Conservation (phyloP, 2,797 vertebrate species). For the Neostethus bicornis region DNA sequence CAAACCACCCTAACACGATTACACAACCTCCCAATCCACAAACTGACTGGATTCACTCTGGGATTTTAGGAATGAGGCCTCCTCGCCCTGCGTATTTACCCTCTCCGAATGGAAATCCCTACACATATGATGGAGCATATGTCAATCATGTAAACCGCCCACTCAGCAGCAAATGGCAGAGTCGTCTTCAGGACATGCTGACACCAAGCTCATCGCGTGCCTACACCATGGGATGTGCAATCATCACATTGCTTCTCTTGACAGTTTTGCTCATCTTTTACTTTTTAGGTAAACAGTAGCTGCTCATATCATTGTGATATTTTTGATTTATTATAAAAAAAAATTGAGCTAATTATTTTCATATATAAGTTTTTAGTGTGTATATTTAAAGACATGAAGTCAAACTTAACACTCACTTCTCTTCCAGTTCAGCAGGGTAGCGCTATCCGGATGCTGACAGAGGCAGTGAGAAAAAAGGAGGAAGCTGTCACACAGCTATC, state of each 20-base stretch:
- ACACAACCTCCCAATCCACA: conserved; percentile 9
- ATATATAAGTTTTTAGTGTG: background rate
- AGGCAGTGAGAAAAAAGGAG: conserved; percentile 77
- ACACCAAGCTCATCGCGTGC: conserved; percentile 63
- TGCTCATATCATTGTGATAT: background rate
- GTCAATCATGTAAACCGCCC: conserved; percentile 47
- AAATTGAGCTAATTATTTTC: background rate
- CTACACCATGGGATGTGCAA: conserved; percentile 75
- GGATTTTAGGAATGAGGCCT: conserved; percentile 62
- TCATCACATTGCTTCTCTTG: conserved; percentile 79
- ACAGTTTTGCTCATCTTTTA: conserved; percentile 82
- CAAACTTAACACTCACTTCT: conserved; percentile 6
- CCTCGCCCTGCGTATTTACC: conserved; percentile 70
- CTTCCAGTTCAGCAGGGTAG: conserved; percentile 86
- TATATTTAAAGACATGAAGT: background rate
- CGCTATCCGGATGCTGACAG: conserved; percentile 77
- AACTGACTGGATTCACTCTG: background rate
- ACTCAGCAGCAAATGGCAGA: conserved; percentile 51
- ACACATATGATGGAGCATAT: conserved; percentile 35
- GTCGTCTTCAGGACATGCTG: conserved; percentile 74
- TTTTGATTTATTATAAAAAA: background rate
- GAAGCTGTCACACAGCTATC: conserved; percentile 78
- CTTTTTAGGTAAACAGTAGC: conserved; percentile 64
- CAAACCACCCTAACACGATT: background rate
- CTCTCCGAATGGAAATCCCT: conserved; percentile 73